Evolutionary conservation across 2,888 invertebrate genomes (phyloP), one percentile per base, ranked within the genome.

Genomic region (Eristalinus aeneus): DNA sequence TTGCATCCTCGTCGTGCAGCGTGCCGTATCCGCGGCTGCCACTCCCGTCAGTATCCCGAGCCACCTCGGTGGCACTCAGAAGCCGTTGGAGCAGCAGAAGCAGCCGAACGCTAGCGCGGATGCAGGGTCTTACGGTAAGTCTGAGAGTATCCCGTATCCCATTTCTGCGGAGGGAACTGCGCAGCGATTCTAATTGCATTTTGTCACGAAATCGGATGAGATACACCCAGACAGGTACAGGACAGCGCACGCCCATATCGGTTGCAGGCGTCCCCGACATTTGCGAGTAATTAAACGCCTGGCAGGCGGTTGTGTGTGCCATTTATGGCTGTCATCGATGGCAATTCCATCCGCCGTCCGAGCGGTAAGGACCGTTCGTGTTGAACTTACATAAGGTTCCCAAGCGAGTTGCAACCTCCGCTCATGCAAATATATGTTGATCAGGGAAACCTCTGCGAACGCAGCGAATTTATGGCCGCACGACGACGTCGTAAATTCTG

Each of bases 151-250:
- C 46, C 16, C 46, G 46, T 46, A 11, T n/a, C 31, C 16, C 34
- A 23, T 31, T 69, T 46, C 11, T 56, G 11, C 31, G 61, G 61
- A 46, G 8, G n/a, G 60, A 69, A 65, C 54, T 39, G 31, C 60
- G 46, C n/a, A 20, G 60, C 34, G 58, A 69, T 86, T 89, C 91
- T 90, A 91, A 91, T 91, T 91, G 91, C 90, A 90, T 90, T 89
- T 88, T 90, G 91, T 91, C 90, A 91, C 90, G 90, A 91, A 74
- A 56, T 78, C 69, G 71, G 58, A 69, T 20, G 58, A 80, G 64
- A 69, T 74, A 74, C 39, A 53, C 73, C 68, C 36, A 2, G 68
- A 63, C 67, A 77, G 36, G 22, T 34, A 16, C 60, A 53, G 58
- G 69, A 56, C 60, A 46, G 46, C 46, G 16, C 46, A 46, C 46